A percentile compares a stretch with the other conserved stretches of the same genome.
These are phyloP conservation scores for Semnopithecus entellus DNA, from an alignment of 2,113 vertebrate genomes.

Conservation along the genomic window DNA sequence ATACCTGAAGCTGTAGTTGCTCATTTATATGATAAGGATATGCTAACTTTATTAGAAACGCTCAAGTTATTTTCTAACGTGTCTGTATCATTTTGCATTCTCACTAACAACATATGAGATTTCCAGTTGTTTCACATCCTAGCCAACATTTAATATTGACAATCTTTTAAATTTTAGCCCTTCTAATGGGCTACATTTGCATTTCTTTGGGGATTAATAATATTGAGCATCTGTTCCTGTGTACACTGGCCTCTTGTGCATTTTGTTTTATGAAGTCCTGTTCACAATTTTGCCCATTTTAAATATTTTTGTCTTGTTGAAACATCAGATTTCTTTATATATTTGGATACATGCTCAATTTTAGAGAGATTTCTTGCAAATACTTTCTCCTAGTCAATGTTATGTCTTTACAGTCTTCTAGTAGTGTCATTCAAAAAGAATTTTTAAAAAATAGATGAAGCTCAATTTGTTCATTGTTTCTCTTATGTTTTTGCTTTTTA, in stretches of 20 bases:
- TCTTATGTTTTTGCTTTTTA: not conserved
- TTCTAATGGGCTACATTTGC: not conserved
- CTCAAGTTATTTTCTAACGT: not conserved
- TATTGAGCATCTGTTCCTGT: not conserved
- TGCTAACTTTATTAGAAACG: not conserved
- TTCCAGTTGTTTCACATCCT: not conserved
- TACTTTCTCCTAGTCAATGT: not conserved
- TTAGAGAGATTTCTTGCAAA: not conserved
- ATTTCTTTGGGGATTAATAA: not conserved
- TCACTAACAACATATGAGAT: not conserved
- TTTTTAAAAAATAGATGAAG: not conserved
- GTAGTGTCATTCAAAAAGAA: not conserved
- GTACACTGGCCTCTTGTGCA: not conserved
- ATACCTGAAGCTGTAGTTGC: not conserved
- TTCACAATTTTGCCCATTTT: not conserved
- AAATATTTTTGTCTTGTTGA: not conserved
- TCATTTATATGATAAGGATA: not conserved
- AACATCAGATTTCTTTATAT: not conserved
- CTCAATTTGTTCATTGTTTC: not conserved
- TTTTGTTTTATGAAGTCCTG: not conserved
- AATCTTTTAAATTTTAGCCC: not conserved
- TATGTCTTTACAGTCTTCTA: not conserved
- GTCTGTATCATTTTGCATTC: not conserved
- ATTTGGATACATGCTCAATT: not conserved
- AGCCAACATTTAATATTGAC: not conserved